Conservation (phyloP, 2,113 vertebrate species). For the Hirundichthys speculiger region DNA sequence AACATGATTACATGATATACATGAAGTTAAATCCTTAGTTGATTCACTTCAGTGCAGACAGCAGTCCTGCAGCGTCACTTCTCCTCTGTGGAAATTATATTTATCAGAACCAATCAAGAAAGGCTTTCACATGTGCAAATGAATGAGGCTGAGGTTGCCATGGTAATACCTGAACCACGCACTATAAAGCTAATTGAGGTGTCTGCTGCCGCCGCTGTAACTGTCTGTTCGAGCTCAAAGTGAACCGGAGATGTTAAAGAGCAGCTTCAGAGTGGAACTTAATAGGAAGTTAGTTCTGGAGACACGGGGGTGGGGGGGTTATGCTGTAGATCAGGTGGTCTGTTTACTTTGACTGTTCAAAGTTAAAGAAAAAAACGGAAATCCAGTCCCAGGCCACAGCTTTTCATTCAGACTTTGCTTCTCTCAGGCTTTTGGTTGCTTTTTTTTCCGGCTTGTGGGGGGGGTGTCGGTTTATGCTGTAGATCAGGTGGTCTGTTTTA, state of each 20-base stretch:
- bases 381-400: background rate
- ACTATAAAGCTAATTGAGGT: background rate
- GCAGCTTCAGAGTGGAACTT: conserved; percentile 1
- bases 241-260: conserved; percentile 1
- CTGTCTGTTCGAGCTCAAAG: conserved; percentile 7
- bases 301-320: too few species aligned
- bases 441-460: conserved; percentile 22
- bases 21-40: background rate
- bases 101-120: conserved; percentile 7
- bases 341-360: background rate
- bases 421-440: background rate
- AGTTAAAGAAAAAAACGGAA: background rate
- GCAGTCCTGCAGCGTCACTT: background rate
- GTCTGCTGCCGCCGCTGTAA: background rate
- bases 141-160: conserved; percentile 21
- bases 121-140: background rate
- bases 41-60: background rate
- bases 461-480: background rate
- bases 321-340: background rate
- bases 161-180: conserved; percentile 1
- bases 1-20: background rate
- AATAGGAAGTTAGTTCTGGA: background rate
- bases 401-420: background rate
- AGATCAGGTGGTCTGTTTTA: background rate
- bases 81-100: conserved; percentile 16